Base-by-base conservation (phyloP, 1,140 invertebrate species). In the Drosophila nasuta region DNA sequence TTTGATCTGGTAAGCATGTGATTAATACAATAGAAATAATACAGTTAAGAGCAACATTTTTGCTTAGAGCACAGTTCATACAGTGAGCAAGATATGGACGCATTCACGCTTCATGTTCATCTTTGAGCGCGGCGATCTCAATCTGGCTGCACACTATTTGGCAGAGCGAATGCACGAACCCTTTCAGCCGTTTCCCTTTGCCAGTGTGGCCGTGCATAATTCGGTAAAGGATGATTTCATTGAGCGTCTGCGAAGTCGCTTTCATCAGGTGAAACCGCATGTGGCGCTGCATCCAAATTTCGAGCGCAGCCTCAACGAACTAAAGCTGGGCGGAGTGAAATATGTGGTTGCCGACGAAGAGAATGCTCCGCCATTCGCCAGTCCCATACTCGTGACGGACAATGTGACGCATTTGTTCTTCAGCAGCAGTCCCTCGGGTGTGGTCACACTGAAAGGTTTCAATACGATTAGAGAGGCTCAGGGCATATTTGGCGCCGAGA, bases 141-240 rank as follows among this genome's bases (percentile, higher is more conserved):
- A 69, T 28, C 71, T 70, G 17, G 83, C 83, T 0, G 64, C 83
- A 5, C 57, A 72, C 17, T 69, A 48, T 10, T 3, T 88, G 56
- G 83, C 85, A 0, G 74, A 88, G 17, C 10, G 63, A 0, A 88
- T 88, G 83, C 85, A 88, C 0, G 81, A 88, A 7, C 83, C 83
- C 6, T 88, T 88, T n/a, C 45, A 54, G 10, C 66, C 64, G 0
- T 69, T 78, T 17, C 80, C 83, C 0, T 57, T 89, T 30, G 80
- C 80, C 57, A 41, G 58, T 6, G 83, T 88, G 52, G 77, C 70
- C 0, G 83, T 88, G 3, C 67, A 88, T 0, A 5, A 67, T 0
- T 72, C 83, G 28, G 65, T 88, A 8, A 20, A 25, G 3, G 77
- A 88, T 13, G 77, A 89, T 0, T 88, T 88, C 20, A 73, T 88